Evolutionary conservation across 2,888 invertebrate genomes (phyloP).

Genomic region (Thereva nobilitata): DNA sequence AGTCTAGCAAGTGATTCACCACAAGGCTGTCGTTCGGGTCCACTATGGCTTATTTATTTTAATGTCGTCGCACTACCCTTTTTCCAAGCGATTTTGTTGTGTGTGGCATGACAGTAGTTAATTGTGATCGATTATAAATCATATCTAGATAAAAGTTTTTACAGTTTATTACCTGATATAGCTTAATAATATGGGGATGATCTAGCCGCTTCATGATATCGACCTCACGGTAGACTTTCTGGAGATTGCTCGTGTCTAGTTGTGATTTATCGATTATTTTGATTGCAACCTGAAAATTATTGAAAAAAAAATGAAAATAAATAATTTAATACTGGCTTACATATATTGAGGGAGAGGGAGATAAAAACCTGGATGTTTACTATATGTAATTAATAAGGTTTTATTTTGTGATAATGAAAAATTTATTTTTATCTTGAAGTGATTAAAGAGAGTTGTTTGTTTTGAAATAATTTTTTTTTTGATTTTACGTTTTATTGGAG

Average conservation of each 20-base stretch:
- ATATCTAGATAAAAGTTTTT: background rate
- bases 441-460: too few species aligned
- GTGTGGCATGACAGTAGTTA: background rate
- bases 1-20: too few species aligned
- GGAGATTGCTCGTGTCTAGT: constrained; percentile 85
- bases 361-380: too few species aligned
- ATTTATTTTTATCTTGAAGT: too few species aligned
- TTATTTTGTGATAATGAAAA: too few species aligned
- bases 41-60: too few species aligned
- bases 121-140: background rate
- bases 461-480: too few species aligned
- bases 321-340: background rate
- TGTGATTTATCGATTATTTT: constrained; percentile 95
- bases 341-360: too few species aligned
- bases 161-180: constrained; percentile 77
- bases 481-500: too few species aligned
- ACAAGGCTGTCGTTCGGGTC: too few species aligned
- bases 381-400: too few species aligned
- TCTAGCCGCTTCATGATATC: constrained; percentile 96
- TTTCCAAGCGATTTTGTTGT: background rate
- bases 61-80: too few species aligned
- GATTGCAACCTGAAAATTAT: constrained; percentile 83
- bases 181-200: constrained; percentile 97
- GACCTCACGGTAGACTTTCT: constrained; percentile 96
- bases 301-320: background rate